Evolutionary conservation across 2,797 vertebrate species (phyloP).

Genomic region (Denticeps clupeoides): DNA sequence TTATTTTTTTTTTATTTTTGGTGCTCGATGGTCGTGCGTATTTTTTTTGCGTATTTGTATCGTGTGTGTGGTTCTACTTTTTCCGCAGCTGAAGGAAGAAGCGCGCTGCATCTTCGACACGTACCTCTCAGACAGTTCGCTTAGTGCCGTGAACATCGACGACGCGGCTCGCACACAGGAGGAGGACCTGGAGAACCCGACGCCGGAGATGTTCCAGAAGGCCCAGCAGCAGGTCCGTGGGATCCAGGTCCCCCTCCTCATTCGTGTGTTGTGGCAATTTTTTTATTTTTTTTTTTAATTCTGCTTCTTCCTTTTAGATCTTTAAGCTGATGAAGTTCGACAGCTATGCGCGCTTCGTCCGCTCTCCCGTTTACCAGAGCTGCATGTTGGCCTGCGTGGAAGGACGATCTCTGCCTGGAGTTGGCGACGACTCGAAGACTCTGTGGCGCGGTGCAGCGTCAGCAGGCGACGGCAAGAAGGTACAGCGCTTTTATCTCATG

Average conservation of each 20-base stretch:
- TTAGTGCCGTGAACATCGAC: conserved; percentile 73
- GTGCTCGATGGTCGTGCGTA: no score
- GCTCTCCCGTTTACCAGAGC: conserved; percentile 69
- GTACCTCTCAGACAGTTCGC: conserved; percentile 65
- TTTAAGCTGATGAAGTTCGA: conserved; percentile 86
- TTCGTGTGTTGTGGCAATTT: no score
- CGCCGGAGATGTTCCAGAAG: conserved; percentile 63
- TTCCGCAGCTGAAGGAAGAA: conserved; percentile 52
- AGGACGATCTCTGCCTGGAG: conserved; percentile 55
- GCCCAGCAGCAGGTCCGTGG: conserved; percentile 68
- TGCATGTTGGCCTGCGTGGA: conserved; percentile 68
- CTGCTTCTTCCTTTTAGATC: conserved; percentile 51
- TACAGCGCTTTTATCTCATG: conserved; percentile 27
- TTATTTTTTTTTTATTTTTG: no score
- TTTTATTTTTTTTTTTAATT: no score
- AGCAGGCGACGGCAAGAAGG: conserved; percentile 42
- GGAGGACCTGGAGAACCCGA: conserved; percentile 58
- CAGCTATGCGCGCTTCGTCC: conserved; percentile 76
- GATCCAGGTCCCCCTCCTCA: neutral
- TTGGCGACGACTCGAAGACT: conserved; percentile 31
- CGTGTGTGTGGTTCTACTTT: neutral
- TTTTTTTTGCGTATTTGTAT: neutral
- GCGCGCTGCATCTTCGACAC: conserved; percentile 63
- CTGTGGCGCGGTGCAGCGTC: conserved; percentile 42
- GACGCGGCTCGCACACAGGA: conserved; percentile 66